Evolutionary conservation across 2,113 vertebrate species (phyloP), one percentile per base, ranked within the genome.

Genomic region (Amazona guildingii): DNA sequence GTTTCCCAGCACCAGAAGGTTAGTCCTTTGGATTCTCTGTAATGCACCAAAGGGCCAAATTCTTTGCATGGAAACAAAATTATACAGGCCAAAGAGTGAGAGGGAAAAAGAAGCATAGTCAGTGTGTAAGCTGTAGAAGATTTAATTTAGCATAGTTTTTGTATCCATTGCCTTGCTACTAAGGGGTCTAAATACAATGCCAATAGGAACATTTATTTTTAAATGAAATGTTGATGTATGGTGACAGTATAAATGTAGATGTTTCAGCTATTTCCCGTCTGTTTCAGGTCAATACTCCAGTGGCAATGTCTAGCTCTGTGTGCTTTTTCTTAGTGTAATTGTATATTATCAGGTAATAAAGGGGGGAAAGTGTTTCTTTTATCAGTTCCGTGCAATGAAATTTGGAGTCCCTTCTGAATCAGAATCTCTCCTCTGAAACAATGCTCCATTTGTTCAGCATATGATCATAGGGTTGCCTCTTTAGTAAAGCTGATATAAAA

Each of bases 1-100:
- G 70, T 97, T 98, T 98, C 96, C 93, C 91, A 97, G 80, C 37
- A 88, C 37, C 94, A 86, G 96, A 97, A 97, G 80, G 57, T 96
- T 97, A 96, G 95, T 88, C 90, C 52, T 94, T 91, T 95, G 85
- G 91, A 96, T 93, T 95, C 83, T 95, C 95, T 94, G 73, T 94
- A 93, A 95, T 83, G 80, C 61, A 95, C 82, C 68, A 92, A 93
- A 94, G 76, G 75, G 41, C 91, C 94, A 97, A 93, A 92, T 96
- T 95, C 82, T 90, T 96, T 52, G 86, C 49, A 13, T 92, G 88
- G 92, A 93, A 92, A 92, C 87, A 51, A 92, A 95, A 78, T 91
- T 2, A 55, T 73, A 67, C 43, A n/a, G 49, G 78, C 91, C 64
- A 90, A 91, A 91, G 54, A 90, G 49, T 29, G 55, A 91, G 49